These are phyloP conservation scores for Motacilla alba DNA, from an alignment of 2,113 vertebrate species.

Conservation along the genomic window DNA sequence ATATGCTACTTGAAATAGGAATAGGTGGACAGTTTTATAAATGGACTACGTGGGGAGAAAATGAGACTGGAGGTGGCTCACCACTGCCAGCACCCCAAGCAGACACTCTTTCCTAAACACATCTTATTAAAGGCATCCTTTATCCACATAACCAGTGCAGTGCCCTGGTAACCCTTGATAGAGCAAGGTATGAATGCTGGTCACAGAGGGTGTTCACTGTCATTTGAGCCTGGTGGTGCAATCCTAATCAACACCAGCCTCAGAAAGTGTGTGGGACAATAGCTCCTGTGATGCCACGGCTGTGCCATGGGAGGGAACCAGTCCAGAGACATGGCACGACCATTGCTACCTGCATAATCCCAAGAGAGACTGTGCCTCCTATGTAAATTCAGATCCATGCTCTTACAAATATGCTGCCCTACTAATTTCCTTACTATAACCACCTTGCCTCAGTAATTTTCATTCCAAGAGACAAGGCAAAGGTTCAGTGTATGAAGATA, in stretches of 20 bases:
- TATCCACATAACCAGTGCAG: not conserved
- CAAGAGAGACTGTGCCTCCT: fast-evolving
- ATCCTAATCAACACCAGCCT: not conserved
- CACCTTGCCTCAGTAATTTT: not conserved
- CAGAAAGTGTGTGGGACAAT: not conserved
- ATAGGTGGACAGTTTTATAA: not conserved
- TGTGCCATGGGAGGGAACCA: not conserved
- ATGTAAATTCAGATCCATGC: not conserved
- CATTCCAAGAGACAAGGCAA: not conserved
- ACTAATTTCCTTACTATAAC: not conserved
- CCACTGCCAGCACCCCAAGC: not conserved
- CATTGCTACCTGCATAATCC: not conserved
- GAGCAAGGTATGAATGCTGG: not conserved
- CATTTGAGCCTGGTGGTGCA: not conserved
- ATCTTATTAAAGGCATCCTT: not conserved
- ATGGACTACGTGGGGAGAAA: not conserved
- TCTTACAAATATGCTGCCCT: not conserved
- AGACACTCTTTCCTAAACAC: not conserved
- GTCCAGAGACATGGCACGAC: not conserved
- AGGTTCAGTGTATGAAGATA: not conserved
- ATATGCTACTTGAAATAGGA: not conserved
- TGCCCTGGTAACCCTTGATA: not conserved
- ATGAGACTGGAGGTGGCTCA: not conserved
- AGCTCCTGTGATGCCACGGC: not conserved
- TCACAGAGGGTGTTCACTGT: not conserved